Evolutionary conservation across 2,113 vertebrate genomes (phyloP), one percentile per base, ranked within the genome.

Genomic region (Connochaetes taurinus): DNA sequence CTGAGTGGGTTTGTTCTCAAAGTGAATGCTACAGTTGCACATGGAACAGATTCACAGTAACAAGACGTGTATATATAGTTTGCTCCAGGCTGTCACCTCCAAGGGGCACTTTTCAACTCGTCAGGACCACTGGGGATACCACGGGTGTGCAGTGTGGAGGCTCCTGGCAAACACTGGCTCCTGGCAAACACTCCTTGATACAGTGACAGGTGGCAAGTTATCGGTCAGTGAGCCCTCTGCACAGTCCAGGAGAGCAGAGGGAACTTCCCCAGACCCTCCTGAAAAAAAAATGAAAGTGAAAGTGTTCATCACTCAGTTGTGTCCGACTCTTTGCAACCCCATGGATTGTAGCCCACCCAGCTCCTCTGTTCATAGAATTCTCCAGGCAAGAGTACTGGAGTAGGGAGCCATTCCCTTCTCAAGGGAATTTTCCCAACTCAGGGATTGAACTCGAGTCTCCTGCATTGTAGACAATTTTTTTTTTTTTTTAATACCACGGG

Each of bases 11-110:
- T 40, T 50, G 52, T 12, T 52, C 52, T 50, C 23, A 17, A 5
- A 5, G 64, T 3, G 57, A 67, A 2, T 5, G 1, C 19, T 12
- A 0, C 2, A 25, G 43, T 33, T 1, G 17, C 36, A 40, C 62
- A 7, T 0, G 2, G 50, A 13, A 6, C 17, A 31, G 17, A 3
- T 15, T 36, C 64, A 50, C 14, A 21, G 57, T 9, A 17, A 13
- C 12, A 47, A 82, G 9, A 8, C 9, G 5, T 16, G 33, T 10
- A 17, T 12, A 12, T 14, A 50, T 2, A 7, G 13, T 5, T n/a
- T 33, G 31, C 23, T 33, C 50, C 17, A 58, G 71, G 21, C 43
- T 1, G 0, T 74, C n/a, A 36, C 58, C 62, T 36, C 27, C 4
- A 47, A 53, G 60, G n/a, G 3, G 14, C 8, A 3, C 16, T 27